Conservation (phyloP, 1,140 invertebrate genomes). For the Zaprionus tsacasi region DNA sequence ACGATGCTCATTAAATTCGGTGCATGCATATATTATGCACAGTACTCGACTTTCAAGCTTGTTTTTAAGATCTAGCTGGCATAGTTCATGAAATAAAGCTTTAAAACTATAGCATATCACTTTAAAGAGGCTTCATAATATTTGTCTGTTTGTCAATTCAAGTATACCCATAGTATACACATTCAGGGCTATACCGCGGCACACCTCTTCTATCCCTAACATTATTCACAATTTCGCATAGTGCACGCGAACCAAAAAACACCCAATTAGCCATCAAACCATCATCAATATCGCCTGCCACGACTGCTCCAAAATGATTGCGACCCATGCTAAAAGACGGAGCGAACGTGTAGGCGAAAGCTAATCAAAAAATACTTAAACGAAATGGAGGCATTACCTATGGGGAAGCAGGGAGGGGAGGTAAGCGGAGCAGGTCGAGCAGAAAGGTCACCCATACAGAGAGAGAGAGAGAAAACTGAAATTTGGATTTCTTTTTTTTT, state of each 20-base stretch:
- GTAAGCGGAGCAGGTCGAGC: background rate
- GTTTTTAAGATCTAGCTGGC: background rate
- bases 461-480: background rate
- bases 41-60: background rate
- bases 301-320: conserved; percentile 18
- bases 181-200: conserved; percentile 6
- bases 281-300: conserved; percentile 33
- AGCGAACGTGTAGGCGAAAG: conserved; percentile 23
- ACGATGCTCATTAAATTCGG: background rate
- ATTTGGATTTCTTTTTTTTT: conserved; percentile 14
- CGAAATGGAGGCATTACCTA: conserved; percentile 53
- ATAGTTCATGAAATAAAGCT: no score
- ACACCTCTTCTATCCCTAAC: conserved; percentile 9
- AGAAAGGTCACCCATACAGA: conserved; percentile 13
- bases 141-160: background rate
- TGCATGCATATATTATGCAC: background rate
- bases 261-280: conserved; percentile 33
- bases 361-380: conserved; percentile 77
- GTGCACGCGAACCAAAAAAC: conserved; percentile 30
- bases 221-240: conserved; percentile 9
- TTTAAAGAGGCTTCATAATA: no score
- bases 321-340: conserved; percentile 19
- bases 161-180: conserved; percentile 4
- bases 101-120: no score
- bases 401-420: background rate